Evolutionary conservation across 2,113 vertebrate genomes (phyloP).

Genomic region (Eira barbara): DNA sequence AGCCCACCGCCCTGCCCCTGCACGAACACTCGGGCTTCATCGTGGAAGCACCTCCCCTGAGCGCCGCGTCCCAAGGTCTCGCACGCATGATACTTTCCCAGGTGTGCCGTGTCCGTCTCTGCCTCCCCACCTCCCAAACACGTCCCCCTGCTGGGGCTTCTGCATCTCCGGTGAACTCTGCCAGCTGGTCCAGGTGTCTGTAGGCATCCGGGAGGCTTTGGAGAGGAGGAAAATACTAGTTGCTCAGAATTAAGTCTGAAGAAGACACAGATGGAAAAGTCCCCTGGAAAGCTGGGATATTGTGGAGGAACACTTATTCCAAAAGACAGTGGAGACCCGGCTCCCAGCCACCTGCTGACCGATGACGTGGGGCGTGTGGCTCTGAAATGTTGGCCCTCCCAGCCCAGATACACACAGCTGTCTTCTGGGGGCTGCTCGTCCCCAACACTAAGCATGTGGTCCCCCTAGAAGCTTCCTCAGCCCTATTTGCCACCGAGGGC

Average conservation of each 20-base stretch:
- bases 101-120: not conserved
- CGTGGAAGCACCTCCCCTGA: not conserved
- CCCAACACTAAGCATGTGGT: not conserved
- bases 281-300: accelerated
- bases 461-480: not conserved
- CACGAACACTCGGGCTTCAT: not conserved
- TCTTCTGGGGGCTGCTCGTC: not conserved
- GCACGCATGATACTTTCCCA: not conserved
- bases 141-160: not conserved
- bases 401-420: not conserved
- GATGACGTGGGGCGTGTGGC: accelerated
- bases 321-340: not conserved
- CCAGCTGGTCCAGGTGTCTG: not conserved
- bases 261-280: not conserved
- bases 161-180: not conserved
- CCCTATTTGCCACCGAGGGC: not conserved
- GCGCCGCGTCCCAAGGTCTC: not conserved
- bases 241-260: not conserved
- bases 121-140: not conserved
- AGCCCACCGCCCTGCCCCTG: not conserved
- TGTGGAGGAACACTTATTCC: too few species aligned
- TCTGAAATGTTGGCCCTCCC: not conserved
- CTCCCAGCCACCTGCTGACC: not conserved
- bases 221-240: too few species aligned
- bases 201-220: not conserved